phyloP scores from a whole-genome alignment of 2,113 vertebrate species.

The Halichoeres trimaculatus region DNA sequence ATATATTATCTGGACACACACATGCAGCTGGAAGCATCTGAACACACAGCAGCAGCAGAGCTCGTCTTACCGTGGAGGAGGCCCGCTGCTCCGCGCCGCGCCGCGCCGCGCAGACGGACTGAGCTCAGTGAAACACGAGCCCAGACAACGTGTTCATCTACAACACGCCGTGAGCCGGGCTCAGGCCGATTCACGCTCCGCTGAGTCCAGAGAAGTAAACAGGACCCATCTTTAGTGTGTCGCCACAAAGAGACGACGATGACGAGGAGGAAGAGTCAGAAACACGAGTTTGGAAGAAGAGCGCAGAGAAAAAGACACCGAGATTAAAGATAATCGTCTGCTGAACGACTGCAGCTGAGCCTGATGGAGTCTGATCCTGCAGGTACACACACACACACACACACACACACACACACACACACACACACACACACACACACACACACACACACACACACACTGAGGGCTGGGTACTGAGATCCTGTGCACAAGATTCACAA shows the following conservation, averaged over 20 bases:
- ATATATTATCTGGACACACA: neutral
- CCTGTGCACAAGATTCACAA: no score
- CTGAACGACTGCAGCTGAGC: neutral
- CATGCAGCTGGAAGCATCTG: conserved; percentile 22
- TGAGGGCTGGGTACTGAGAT: neutral
- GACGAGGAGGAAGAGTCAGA: neutral
- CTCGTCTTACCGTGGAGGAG: conserved; percentile 54
- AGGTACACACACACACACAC: no score
- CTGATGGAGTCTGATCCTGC: neutral
- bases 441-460: no score
- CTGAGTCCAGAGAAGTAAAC: conserved; percentile 23
- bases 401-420: no score
- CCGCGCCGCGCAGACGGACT: no score
- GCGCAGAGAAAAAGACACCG: neutral
- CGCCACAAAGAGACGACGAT: neutral
- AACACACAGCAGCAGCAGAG: conserved; percentile 38
- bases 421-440: no score
- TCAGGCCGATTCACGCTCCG: neutral
- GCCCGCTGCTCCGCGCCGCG: conserved; percentile 29
- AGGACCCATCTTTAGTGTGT: neutral
- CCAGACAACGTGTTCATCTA: conserved; percentile 10
- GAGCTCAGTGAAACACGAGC: conserved; percentile 39
- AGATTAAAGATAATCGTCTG: neutral
- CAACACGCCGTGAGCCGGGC: neutral
- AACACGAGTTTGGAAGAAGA: conserved; percentile 22